Conservation (phyloP, 2,797 vertebrate genomes). For the Setipinna tenuifilis region DNA sequence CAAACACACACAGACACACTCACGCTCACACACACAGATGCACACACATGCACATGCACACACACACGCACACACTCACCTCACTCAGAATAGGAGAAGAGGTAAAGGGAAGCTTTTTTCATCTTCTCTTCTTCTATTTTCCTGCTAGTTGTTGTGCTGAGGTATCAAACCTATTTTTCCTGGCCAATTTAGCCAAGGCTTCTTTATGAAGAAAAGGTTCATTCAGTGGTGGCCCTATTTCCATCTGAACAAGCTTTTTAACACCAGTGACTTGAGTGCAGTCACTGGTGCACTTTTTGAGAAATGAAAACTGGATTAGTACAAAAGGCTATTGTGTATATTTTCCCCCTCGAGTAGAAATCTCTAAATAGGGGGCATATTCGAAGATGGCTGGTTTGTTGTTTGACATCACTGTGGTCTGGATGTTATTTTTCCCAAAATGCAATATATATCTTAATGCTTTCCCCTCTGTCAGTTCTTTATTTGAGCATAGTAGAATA, state of each 20-base stretch:
- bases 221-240: background rate
- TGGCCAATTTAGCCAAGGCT: background rate
- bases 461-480: background rate
- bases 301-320: background rate
- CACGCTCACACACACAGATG: no score
- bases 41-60: background rate
- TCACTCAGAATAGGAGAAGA: background rate
- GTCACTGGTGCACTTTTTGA: background rate
- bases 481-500: background rate
- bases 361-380: background rate
- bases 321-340: background rate
- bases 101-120: background rate
- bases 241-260: background rate
- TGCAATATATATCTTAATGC: background rate
- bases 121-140: background rate
- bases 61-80: background rate
- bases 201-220: background rate
- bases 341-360: background rate
- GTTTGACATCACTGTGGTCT: slow-evolving; percentile 1
- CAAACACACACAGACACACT: background rate
- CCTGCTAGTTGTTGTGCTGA: slow-evolving; percentile 7
- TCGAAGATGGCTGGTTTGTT: background rate
- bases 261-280: background rate
- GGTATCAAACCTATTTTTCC: background rate
- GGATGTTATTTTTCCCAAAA: background rate